Evolutionary conservation across 2,797 vertebrate genomes (phyloP).

Genomic region (Nannoperca obscura): DNA sequence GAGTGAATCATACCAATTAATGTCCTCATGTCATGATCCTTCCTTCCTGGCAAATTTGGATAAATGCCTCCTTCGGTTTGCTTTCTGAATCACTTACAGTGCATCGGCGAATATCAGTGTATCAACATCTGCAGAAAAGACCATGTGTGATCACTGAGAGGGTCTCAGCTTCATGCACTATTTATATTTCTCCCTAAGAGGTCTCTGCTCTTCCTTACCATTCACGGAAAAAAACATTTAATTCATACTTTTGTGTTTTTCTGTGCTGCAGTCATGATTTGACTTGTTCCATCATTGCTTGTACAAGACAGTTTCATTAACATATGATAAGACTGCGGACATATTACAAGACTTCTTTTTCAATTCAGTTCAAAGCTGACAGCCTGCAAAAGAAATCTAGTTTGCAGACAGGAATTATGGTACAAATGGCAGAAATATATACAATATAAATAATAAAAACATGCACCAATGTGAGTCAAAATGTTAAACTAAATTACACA

Average conservation of each 20-base stretch:
- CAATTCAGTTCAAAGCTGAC: not conserved
- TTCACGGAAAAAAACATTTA: constrained; percentile 57
- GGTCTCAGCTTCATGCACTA: constrained; percentile 51
- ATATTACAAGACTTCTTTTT: constrained; percentile 16
- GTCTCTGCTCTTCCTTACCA: constrained; percentile 36
- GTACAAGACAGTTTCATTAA: constrained; percentile 31
- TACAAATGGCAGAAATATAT: constrained; percentile 12
- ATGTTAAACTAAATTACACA: constrained; percentile 16
- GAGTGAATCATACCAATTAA: constrained; percentile 72
- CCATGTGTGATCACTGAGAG: constrained; percentile 57
- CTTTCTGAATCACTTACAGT: constrained; percentile 31
- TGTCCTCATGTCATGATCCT: constrained; percentile 63
- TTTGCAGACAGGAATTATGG: constrained; percentile 34
- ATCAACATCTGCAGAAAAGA: constrained; percentile 68
- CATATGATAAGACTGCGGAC: constrained; percentile 22
- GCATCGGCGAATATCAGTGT: constrained; percentile 50
- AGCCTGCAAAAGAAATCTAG: constrained; percentile 17
- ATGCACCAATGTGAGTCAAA: constrained; percentile 4
- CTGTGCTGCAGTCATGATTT: not conserved
- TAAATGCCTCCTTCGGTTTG: constrained; percentile 51
- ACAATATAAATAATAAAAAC: constrained; percentile 19
- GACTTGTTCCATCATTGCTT: not conserved
- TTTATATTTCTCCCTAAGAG: constrained; percentile 48
- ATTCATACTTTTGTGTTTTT: constrained; percentile 12
- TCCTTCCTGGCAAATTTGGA: constrained; percentile 69